A percentile compares a stretch with the other conserved stretches of the same genome.
phyloP scores from a whole-genome alignment of 2,888 invertebrate genomes.

The Tupiocoris notatus region DNA sequence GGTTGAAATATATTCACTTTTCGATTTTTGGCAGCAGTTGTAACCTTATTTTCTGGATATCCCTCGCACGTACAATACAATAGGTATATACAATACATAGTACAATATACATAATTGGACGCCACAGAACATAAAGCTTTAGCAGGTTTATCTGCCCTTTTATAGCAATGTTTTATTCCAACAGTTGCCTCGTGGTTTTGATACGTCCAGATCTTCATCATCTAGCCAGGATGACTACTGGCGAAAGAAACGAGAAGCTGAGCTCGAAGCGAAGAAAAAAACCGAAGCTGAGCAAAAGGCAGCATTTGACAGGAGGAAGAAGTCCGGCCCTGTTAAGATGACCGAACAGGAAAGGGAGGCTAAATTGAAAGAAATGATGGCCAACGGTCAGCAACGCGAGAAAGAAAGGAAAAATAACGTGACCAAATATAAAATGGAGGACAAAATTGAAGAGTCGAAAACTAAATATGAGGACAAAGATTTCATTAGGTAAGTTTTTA shows the following conservation, averaged over 20 bases:
- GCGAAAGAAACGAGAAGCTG: not conserved
- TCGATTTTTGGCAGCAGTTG: too few species aligned
- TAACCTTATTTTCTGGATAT: too few species aligned
- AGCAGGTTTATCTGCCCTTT: too few species aligned
- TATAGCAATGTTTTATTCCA: too few species aligned
- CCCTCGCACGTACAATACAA: too few species aligned
- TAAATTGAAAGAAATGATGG: constrained; percentile 49
- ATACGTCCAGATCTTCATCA: constrained; percentile 2
- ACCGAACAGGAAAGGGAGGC: constrained; percentile 49
- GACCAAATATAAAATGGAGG: constrained; percentile 46
- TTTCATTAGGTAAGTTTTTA: constrained; percentile 49
- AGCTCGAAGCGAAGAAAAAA: not conserved
- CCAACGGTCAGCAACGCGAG: constrained; percentile 50
- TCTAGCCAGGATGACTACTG: not conserved
- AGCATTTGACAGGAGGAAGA: constrained; percentile 41
- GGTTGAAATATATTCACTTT: too few species aligned
- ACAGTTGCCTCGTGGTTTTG: constrained; percentile 18
- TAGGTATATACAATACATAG: too few species aligned
- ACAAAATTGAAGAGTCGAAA: constrained; percentile 45
- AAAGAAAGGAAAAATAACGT: constrained; percentile 48
- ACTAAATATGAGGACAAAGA: constrained; percentile 48
- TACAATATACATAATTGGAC: too few species aligned
- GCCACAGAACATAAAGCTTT: too few species aligned
- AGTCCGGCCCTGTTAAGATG: constrained; percentile 43
- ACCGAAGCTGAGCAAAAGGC: not conserved